Percentiles rank a stretch among this genome's conserved stretches.
Evolutionary conservation across 2,888 invertebrate genomes (phyloP).

Genomic region (Cheiracanthium punctorium): DNA sequence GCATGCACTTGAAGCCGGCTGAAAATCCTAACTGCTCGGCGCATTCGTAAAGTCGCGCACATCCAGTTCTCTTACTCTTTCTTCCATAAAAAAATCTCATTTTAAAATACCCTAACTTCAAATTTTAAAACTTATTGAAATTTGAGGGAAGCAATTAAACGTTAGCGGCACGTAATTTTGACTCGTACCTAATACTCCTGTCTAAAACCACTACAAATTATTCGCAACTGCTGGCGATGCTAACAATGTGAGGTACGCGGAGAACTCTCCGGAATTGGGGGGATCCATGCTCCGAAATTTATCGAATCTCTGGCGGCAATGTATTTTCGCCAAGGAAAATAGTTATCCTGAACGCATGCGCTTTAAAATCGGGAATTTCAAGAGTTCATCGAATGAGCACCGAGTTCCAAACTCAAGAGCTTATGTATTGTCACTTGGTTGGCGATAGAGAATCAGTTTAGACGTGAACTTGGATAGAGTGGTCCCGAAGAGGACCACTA

Average conservation of each 20-base stretch:
- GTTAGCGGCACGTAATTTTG: neutral
- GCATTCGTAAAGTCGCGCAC: no score
- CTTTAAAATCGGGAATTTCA: slow-evolving; percentile 22
- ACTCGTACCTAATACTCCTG: neutral
- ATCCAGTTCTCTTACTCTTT: no score
- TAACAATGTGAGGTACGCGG: neutral
- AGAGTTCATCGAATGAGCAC: slow-evolving; percentile 61
- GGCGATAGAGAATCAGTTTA: slow-evolving; percentile 8
- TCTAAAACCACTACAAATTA: neutral
- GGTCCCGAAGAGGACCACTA: neutral
- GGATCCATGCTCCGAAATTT: neutral
- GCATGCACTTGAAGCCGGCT: neutral
- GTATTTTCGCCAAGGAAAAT: slow-evolving; percentile 29
- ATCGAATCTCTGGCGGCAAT: slow-evolving; percentile 13
- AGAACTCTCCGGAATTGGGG: neutral
- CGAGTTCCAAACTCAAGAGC: slow-evolving; percentile 34
- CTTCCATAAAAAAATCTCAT: no score
- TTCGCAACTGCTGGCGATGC: slow-evolving; percentile 9
- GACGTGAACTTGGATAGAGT: neutral
- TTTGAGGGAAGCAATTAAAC: neutral
- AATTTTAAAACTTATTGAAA: neutral
- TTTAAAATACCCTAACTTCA: neutral
- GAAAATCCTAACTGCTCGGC: no score
- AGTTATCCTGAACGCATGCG: slow-evolving; percentile 49
- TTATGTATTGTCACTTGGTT: slow-evolving; percentile 30